Evolutionary conservation across 2,888 invertebrate species (phyloP).

Genomic region (Tortrix viridana): DNA sequence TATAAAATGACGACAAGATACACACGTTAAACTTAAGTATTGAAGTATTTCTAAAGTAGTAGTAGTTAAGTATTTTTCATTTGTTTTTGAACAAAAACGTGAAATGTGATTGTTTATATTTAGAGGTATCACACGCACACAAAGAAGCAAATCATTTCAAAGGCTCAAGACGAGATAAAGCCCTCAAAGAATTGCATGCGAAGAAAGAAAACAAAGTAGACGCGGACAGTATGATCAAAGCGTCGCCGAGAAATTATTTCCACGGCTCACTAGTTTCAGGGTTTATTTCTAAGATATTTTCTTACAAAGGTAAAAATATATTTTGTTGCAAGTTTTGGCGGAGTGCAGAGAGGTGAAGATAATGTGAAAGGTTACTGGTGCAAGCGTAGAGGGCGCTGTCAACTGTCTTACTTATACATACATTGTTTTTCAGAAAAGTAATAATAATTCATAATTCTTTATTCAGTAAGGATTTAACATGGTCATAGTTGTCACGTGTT

Average conservation of each 20-base stretch:
- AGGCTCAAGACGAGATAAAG: conserved; percentile 7
- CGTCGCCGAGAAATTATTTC: conserved; percentile 3
- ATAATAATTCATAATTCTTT: no score
- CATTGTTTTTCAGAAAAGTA: no score
- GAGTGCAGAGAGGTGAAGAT: not conserved
- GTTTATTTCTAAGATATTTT: not conserved
- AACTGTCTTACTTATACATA: no score
- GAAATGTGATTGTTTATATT: no score
- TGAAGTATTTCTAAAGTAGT: no score
- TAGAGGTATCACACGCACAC: not conserved
- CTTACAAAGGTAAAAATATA: not conserved
- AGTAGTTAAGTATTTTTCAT: no score
- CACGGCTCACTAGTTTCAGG: conserved; percentile 4
- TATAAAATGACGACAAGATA: no score
- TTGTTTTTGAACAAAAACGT: no score
- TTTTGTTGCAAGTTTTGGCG: not conserved
- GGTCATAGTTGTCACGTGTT: no score
- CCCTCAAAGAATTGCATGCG: conserved; percentile 12
- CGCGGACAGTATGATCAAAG: conserved; percentile 7
- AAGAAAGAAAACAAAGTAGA: not conserved
- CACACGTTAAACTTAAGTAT: no score
- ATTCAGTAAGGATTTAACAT: no score
- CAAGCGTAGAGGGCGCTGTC: no score
- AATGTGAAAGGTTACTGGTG: not conserved
- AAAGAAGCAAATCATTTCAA: not conserved